These are phyloP conservation scores for Coleophora deauratella DNA, from an alignment of 2,888 invertebrate genomes.

Conservation along the genomic window DNA sequence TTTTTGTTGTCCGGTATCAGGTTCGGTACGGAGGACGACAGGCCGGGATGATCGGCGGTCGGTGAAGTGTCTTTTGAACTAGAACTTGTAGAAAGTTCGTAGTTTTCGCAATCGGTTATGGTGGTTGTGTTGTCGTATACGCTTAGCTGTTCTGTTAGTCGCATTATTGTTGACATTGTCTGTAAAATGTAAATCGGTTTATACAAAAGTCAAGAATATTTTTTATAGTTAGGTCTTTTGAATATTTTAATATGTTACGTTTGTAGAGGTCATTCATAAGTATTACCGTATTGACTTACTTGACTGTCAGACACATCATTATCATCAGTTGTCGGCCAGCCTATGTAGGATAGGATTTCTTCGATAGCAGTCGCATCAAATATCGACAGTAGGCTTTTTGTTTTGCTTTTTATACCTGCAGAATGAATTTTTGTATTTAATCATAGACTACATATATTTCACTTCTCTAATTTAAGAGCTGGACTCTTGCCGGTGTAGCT, in stretches of 20 bases:
- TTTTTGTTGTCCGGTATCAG: slow-evolving; percentile 30
- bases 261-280: too few species aligned
- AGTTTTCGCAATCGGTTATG: slow-evolving; percentile 77
- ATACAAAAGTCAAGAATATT: too few species aligned
- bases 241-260: too few species aligned
- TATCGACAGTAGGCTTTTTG: slow-evolving; percentile 83
- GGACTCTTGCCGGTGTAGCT: too few species aligned
- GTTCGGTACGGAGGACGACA: slow-evolving; percentile 52
- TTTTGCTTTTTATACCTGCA: slow-evolving; percentile 70
- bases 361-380: slow-evolving; percentile 92
- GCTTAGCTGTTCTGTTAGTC: slow-evolving; percentile 84
- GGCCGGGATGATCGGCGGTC: slow-evolving; percentile 50
- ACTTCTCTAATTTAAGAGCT: too few species aligned
- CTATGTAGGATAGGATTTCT: slow-evolving; percentile 87
- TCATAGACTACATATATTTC: too few species aligned
- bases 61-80: slow-evolving; percentile 77
- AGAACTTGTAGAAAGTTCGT: slow-evolving; percentile 73
- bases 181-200: too few species aligned
- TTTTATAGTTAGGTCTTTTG: too few species aligned
- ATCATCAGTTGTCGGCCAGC: slow-evolving; percentile 78
- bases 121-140: slow-evolving; percentile 70
- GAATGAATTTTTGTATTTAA: slow-evolving; percentile 2
- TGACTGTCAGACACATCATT: slow-evolving; percentile 33
- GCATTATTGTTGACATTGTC: slow-evolving; percentile 81
- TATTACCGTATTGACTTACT: slow-evolving; percentile 12